Base-by-base conservation (phyloP, 2,888 invertebrate genomes). In the Fissipunctia ypsillon region DNA sequence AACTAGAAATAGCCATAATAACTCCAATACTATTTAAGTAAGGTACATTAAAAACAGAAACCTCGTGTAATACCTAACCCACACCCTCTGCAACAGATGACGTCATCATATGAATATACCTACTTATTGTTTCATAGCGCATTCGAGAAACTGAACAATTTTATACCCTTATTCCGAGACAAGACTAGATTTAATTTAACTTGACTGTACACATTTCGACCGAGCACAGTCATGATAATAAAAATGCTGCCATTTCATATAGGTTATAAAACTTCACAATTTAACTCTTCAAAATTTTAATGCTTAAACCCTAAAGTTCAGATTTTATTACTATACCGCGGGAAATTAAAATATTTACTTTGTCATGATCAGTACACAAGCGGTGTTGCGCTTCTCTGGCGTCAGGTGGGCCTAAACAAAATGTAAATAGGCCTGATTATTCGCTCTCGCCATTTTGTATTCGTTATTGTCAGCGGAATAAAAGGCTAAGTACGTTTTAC, bases 371-470 rank as follows among this genome's bases (percentile, higher is more conserved):
- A 84, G 86, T 75, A 86, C 81, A 82, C 78, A 86, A 81, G 81
- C 77, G 68, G 71, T 80, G 78, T 83, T 74, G 77, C 73, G 86
- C 80, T 84, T 84, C 77, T 84, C 80, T 84, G 89, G 91, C 91
- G 91, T 89, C 93, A 93, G 93, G 91, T 93, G 91, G 90, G 88
- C 88, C 90, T 90, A 90, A 93, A 91, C 93, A 93, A 94, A 92
- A 92, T 94, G 93, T 93, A 93, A 94, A 94, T 94, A 91, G 87
- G 79, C 89, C 89, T 90, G 91, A 93, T 92, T 93, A 93, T 92
- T 91, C 92, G 85, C 88, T 87, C 90, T 88, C 91, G 80, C 89
- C 90, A 90, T 91, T 93, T 90, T 90, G 92, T 91, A 90, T 93
- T 92, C 90, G 88, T 90, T 90, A 84, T 88, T 91, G 90, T 93